phyloP scores from a whole-genome alignment of 2,113 vertebrate species.

The Lathamus discolor region DNA sequence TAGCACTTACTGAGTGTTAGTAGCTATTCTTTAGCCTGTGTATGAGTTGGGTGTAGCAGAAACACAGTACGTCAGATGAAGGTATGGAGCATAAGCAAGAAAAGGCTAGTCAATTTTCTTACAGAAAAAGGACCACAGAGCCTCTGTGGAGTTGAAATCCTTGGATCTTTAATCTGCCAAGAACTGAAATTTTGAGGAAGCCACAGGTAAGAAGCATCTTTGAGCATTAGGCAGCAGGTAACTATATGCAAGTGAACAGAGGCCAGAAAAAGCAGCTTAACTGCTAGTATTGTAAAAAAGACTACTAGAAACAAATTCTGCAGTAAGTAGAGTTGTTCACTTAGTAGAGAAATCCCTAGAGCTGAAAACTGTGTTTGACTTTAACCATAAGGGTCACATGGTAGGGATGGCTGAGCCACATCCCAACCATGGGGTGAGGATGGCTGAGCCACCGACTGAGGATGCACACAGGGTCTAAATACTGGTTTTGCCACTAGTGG shows the following conservation, averaged over 20 bases:
- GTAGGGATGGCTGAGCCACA: not conserved
- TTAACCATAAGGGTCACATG: not conserved
- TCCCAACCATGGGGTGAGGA: not conserved
- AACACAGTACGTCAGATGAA: not conserved
- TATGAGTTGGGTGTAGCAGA: not conserved
- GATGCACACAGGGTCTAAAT: not conserved
- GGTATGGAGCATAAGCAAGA: not conserved
- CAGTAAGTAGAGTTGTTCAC: not conserved
- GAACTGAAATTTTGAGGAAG: not conserved
- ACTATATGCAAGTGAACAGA: not conserved
- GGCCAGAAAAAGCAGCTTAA: not conserved
- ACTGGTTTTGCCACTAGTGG: not conserved
- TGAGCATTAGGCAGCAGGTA: not conserved
- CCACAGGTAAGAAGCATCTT: not conserved
- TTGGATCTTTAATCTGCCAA: not conserved
- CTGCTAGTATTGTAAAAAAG: not conserved
- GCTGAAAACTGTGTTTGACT: not conserved
- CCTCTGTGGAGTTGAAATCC: not conserved
- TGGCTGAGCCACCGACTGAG: not conserved
- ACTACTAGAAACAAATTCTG: not conserved
- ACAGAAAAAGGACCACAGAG: not conserved
- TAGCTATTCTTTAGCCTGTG: not conserved
- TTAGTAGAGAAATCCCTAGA: not conserved
- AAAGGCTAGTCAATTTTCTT: not conserved
- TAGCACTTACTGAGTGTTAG: not conserved